These are phyloP conservation scores for Eumeta japonica DNA, from an alignment of 1,140 invertebrate genomes.

Conservation along the genomic window DNA sequence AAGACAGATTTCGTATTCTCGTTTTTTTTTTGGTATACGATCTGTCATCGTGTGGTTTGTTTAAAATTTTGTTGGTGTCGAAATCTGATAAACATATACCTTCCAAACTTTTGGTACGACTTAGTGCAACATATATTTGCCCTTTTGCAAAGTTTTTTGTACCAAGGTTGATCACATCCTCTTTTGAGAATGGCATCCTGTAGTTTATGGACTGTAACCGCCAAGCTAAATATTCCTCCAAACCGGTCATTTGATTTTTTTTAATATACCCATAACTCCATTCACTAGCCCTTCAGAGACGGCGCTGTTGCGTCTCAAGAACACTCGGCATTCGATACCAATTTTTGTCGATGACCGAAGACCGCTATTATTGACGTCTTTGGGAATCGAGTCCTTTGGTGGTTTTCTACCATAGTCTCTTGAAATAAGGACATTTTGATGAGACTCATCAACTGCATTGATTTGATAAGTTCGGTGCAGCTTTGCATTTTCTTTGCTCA, in stretches of 20 bases:
- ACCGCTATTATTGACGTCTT: conserved; percentile 14
- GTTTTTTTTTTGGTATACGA: too few relatives aligned
- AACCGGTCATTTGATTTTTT: conserved; percentile 16
- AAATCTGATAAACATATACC: conserved; percentile 14
- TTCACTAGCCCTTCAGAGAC: conserved; percentile 18
- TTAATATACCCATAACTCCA: conserved; percentile 18
- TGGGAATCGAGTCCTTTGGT: conserved; percentile 11
- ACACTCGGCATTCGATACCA: conserved; percentile 11
- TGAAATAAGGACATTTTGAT: conserved; percentile 11
- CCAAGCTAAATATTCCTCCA: conserved; percentile 28
- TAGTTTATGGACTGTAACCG: conserved; percentile 32
- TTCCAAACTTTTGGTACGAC: conserved; percentile 15
- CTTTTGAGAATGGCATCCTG: conserved; percentile 31
- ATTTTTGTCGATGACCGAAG: conserved; percentile 10
- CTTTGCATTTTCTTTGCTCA: conserved; percentile 9
- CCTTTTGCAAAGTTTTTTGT: conserved; percentile 20
- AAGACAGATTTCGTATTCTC: too few relatives aligned
- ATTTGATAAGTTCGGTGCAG: conserved; percentile 6
- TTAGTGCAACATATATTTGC: conserved; percentile 24
- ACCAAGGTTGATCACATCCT: conserved; percentile 30
- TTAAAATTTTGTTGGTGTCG: conserved; percentile 15
- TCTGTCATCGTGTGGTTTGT: conserved; percentile 12
- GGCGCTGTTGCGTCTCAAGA: conserved; percentile 14
- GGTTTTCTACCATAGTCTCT: conserved; percentile 13
- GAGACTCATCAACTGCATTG: conserved; percentile 14